phyloP scores from a whole-genome alignment of 2,888 invertebrate species.

The Congeria kusceri region DNA sequence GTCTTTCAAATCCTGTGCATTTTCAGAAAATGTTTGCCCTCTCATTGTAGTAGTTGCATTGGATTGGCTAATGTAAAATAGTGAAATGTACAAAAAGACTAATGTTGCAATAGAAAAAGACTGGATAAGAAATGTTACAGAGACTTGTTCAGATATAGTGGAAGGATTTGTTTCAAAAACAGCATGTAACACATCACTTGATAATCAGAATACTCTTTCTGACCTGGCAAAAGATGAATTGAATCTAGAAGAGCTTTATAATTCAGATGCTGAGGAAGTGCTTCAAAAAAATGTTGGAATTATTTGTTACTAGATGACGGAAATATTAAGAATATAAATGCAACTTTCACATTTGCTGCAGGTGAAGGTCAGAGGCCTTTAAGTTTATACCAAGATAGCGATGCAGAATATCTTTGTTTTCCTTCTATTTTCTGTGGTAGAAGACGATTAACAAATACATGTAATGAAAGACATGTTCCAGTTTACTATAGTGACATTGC shows the following conservation, averaged over 20 bases:
- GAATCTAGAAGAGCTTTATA: no score
- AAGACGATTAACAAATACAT: slow-evolving; percentile 23
- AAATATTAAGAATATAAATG: slow-evolving; percentile 23
- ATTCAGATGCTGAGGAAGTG: slow-evolving; percentile 39
- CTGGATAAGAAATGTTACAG: no score
- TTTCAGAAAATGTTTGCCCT: slow-evolving; percentile 58
- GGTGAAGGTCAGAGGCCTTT: slow-evolving; percentile 46
- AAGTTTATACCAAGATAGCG: slow-evolving; percentile 40
- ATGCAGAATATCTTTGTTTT: slow-evolving; percentile 30
- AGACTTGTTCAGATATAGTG: no score
- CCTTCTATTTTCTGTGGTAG: slow-evolving; percentile 48
- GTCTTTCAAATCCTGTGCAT: slow-evolving; percentile 42
- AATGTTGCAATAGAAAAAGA: no score
- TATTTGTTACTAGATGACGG: slow-evolving; percentile 38
- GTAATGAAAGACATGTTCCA: slow-evolving; percentile 30
- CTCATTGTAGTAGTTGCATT: slow-evolving; percentile 49
- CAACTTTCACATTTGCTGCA: slow-evolving; percentile 51
- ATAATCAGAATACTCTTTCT: no score
- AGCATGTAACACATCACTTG: no score
- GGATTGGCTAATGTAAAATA: slow-evolving; percentile 49
- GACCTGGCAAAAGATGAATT: no score
- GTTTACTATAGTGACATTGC: slow-evolving; percentile 55
- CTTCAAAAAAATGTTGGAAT: slow-evolving; percentile 45
- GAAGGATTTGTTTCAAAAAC: no score
- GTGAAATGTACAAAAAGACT: slow-evolving; percentile 43